Evolutionary conservation across 2,113 vertebrate genomes (phyloP).

Genomic region (Ammospiza nelsoni): DNA sequence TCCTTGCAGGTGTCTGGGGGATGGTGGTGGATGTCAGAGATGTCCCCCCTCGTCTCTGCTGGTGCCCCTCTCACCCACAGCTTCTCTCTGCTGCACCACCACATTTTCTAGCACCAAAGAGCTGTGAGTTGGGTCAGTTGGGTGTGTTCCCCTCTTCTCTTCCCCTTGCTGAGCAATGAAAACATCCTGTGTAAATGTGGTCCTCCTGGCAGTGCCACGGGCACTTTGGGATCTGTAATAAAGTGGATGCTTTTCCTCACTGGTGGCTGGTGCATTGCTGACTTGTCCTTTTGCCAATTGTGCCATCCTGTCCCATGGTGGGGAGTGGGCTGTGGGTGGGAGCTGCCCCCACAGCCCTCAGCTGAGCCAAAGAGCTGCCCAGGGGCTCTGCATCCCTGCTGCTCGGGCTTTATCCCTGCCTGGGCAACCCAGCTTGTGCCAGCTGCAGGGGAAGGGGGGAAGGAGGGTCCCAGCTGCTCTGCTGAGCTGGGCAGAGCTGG

Average conservation of each 20-base stretch:
- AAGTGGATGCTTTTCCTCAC: constrained; percentile 67
- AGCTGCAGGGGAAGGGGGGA: accelerated
- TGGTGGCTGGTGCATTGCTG: neutral
- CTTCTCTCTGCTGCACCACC: neutral
- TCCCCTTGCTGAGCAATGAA: constrained; percentile 33
- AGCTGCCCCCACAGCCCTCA: accelerated
- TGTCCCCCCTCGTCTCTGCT: neutral
- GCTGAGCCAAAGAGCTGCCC: neutral
- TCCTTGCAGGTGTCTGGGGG: neutral
- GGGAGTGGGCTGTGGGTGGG: neutral
- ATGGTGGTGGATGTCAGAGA: neutral
- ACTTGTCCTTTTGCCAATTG: neutral
- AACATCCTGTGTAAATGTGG: constrained; percentile 18
- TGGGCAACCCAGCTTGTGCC: neutral
- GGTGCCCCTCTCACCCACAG: neutral
- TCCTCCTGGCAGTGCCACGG: constrained; percentile 34
- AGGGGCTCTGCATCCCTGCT: neutral
- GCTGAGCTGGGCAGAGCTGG: neutral
- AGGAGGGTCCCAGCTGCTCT: accelerated
- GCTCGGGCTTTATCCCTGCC: neutral
- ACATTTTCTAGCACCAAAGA: constrained; percentile 48
- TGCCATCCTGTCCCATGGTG: accelerated
- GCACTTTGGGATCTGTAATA: constrained; percentile 69
- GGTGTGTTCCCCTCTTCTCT: constrained; percentile 22
- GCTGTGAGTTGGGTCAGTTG: neutral